Percentiles rank a stretch among this genome's conserved stretches.
phyloP scores from a whole-genome alignment of 2,113 vertebrate genomes.

The Condylura cristata region DNA sequence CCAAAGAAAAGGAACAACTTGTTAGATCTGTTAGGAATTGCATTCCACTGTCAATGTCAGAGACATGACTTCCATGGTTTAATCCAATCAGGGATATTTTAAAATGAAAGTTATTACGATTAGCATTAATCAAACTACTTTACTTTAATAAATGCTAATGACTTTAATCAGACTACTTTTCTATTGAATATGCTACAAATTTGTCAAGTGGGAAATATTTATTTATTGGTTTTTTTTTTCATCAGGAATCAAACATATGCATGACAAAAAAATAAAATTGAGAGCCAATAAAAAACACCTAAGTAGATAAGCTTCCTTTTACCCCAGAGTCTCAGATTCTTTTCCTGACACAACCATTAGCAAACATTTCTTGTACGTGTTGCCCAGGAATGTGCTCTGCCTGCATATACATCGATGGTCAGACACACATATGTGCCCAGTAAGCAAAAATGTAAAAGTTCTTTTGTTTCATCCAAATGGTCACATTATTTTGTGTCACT shows the following conservation, averaged over 20 bases:
- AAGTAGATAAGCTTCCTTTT: background rate
- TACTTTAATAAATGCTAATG: background rate
- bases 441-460: background rate
- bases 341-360: background rate
- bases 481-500: background rate
- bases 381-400: background rate
- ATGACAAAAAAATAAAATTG: slow-evolving; percentile 1
- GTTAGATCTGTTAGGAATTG: background rate
- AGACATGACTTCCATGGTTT: background rate
- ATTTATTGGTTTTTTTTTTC: slow-evolving; percentile 4
- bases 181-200: background rate
- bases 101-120: background rate
- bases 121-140: too few relatives aligned
- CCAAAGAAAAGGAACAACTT: slow-evolving; percentile 15
- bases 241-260: slow-evolving; percentile 6
- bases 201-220: background rate
- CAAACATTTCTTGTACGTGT: background rate
- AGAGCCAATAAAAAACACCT: background rate
- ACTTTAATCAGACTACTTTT: background rate
- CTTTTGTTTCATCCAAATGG: background rate
- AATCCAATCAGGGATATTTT: background rate
- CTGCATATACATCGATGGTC: background rate
- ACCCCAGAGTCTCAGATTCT: background rate
- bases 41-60: background rate
- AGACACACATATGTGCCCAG: background rate